Evolutionary conservation across 2,797 vertebrate species (phyloP).

Genomic region (Galagoides demidoff): DNA sequence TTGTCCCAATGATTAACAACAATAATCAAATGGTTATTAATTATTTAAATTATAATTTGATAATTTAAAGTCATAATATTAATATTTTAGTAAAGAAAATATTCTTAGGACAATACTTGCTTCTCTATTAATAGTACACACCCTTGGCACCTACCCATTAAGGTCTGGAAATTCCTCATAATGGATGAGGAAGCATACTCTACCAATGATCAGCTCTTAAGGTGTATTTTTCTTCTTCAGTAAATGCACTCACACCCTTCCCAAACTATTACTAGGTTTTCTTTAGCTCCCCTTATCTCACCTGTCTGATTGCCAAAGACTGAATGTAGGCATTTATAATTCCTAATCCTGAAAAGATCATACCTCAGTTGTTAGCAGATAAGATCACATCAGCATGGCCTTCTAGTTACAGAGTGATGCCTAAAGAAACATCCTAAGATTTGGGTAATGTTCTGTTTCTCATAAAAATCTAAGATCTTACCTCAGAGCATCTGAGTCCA

Average conservation of each 20-base stretch:
- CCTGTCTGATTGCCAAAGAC: background rate
- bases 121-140: accelerated
- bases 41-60: background rate
- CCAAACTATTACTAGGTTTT: background rate
- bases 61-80: background rate
- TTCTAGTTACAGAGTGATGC: background rate
- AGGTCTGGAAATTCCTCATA: background rate
- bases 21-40: background rate
- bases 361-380: background rate
- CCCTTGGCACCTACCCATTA: accelerated
- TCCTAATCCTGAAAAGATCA: background rate
- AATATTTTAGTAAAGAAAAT: background rate
- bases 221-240: accelerated
- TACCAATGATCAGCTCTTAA: background rate
- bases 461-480: background rate
- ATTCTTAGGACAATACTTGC: background rate
- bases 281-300: background rate
- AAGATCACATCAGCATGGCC: background rate
- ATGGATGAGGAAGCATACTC: background rate
- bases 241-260: background rate
- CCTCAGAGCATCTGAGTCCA: background rate
- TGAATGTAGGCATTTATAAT: background rate
- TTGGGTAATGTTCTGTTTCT: background rate
- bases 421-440: background rate
- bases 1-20: too few species aligned